Base-by-base conservation (phyloP, 2,113 vertebrate genomes). In the Zosterops japonicus region DNA sequence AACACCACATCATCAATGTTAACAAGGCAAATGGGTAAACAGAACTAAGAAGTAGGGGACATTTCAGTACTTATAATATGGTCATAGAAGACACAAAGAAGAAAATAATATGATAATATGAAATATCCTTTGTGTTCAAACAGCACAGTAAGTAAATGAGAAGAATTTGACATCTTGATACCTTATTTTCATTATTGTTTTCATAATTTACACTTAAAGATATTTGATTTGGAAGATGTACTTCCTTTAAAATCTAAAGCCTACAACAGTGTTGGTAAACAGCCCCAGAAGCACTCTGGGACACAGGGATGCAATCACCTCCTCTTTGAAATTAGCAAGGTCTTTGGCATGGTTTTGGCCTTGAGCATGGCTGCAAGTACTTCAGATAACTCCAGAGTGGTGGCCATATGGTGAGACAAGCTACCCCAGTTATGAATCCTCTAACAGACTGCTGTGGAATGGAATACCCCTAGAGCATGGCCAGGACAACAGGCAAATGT, bases 381-480 rank as follows among this genome's bases (percentile, higher is more conserved):
- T 76, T 56, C 67, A 4, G 0, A 33, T 57, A 31, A 6, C 31
- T n/a, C 25, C 7, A 5, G 28, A 50, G 24, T 15, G 31, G 31
- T 8, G 47, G 15, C 33, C 22, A 44, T 53, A 42, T 52, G 12
- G 8, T 56, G 53, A 28, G 8, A 47, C 2, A 57, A 75, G 47
- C 35, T 13, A 71, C 1, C 5, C 7, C 2, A 1, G 18, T 25
- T 47, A 36, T 52, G 27, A 83, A 79, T 52, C 17, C 28, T 60
- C 5, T 20, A 47, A 59, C 24, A 63, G 49, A 24, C 12, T 28
- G 5, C 4, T 3, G 1, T 46, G 23, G 55, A 36, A 49, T 56
- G 20, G 29, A 42, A 74, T 75, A 39, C 4, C 0, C 2, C 5
- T 17, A 55, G 46, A 31, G 1, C 1, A 1, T 4, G 25, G 9